phyloP scores from a whole-genome alignment of 2,113 vertebrate species.

The Hemichromis elongatus region DNA sequence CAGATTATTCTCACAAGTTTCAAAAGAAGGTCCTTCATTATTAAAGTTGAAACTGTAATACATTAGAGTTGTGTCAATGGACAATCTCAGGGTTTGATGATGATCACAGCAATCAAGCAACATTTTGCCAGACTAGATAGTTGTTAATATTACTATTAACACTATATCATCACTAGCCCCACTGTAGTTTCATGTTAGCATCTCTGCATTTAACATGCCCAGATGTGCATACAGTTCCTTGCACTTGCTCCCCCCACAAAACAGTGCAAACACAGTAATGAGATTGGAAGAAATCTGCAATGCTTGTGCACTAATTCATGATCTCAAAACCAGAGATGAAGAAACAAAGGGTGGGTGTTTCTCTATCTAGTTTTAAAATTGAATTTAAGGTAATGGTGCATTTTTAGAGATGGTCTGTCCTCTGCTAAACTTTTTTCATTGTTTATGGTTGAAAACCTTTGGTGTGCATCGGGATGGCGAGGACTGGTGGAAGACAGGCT shows the following conservation, averaged over 20 bases:
- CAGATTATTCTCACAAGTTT: background rate
- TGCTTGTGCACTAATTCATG: background rate
- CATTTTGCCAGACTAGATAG: background rate
- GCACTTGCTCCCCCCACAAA: background rate
- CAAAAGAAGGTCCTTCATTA: background rate
- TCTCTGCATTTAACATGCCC: background rate
- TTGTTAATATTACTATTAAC: background rate
- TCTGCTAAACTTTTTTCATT: background rate
- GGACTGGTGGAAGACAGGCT: background rate
- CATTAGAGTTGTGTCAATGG: background rate
- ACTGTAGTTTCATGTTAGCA: background rate
- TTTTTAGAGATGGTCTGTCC: background rate
- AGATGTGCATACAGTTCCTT: background rate
- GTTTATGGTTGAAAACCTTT: background rate
- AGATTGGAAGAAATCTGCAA: background rate
- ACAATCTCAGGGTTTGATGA: background rate
- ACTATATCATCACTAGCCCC: background rate
- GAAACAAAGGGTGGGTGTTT: background rate
- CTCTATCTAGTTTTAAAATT: background rate
- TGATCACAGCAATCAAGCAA: fast-evolving
- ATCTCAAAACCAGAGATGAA: background rate
- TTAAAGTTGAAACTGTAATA: background rate
- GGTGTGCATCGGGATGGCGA: background rate
- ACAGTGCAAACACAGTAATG: background rate
- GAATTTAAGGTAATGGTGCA: background rate